Evolutionary conservation across 2,113 vertebrate genomes (phyloP).

Genomic region (Limanda limanda): DNA sequence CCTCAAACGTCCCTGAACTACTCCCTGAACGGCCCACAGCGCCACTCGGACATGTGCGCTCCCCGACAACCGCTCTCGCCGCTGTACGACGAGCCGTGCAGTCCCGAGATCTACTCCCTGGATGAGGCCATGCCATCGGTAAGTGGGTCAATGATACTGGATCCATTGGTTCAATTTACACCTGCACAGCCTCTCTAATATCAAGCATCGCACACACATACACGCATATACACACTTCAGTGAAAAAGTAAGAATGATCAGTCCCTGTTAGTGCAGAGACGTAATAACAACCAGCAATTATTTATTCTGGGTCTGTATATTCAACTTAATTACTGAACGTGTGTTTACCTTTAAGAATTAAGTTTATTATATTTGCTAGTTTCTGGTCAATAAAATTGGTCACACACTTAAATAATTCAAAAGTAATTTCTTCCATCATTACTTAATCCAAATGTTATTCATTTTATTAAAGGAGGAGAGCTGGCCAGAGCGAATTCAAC

Average conservation of each 20-base stretch:
- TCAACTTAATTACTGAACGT: neutral
- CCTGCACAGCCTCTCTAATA: constrained; percentile 26
- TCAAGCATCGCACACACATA: constrained; percentile 31
- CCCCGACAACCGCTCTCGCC: constrained; percentile 83
- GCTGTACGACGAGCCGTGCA: constrained; percentile 84
- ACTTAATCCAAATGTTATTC: neutral
- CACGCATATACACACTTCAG: neutral
- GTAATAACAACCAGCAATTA: no score
- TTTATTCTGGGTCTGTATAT: no score
- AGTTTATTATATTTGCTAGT: neutral
- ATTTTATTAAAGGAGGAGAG: constrained; percentile 43
- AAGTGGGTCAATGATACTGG: constrained; percentile 76
- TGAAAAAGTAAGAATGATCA: neutral
- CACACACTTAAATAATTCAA: neutral
- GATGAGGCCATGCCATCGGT: constrained; percentile 73
- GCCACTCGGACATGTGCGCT: constrained; percentile 80
- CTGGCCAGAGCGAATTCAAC: constrained; percentile 65
- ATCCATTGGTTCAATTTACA: constrained; percentile 73
- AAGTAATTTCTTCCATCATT: neutral
- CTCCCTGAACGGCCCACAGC: constrained; percentile 68
- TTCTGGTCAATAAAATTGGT: neutral
- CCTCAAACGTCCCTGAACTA: constrained; percentile 75
- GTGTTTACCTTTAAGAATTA: neutral
- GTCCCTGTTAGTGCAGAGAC: no score
- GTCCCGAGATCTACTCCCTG: constrained; percentile 78